A percentile compares a stretch with the other conserved stretches of the same genome.
These are phyloP conservation scores for Amblyornis subalaris DNA, from an alignment of 2,113 vertebrate species.

Conservation along the genomic window DNA sequence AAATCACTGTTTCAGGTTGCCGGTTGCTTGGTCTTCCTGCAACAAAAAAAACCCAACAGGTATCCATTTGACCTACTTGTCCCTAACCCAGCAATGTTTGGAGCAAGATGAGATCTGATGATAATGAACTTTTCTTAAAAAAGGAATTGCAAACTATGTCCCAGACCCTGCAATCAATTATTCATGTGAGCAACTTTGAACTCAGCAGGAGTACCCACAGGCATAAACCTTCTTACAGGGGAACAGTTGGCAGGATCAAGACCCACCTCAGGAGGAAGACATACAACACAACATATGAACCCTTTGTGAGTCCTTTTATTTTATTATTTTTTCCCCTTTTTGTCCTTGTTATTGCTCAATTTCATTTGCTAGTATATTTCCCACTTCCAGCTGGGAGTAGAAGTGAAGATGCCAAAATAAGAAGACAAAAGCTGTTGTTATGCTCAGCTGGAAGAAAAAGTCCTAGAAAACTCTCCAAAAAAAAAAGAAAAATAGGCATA, in stretches of 20 bases:
- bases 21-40: not conserved
- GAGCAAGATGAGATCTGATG: conserved; percentile 27
- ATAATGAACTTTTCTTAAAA: conserved; percentile 55
- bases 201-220: conserved; percentile 56
- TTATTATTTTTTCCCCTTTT: conserved; percentile 4
- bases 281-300: conserved; percentile 37
- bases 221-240: conserved; percentile 55
- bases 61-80: conserved; percentile 31
- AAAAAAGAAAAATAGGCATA: not conserved
- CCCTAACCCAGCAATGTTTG: not conserved
- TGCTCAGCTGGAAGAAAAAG: not conserved
- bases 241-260: conserved; percentile 58
- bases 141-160: conserved; percentile 37
- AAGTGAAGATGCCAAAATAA: conserved; percentile 19
- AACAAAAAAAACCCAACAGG: not conserved
- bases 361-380: conserved; percentile 22
- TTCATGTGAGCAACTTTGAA: conserved; percentile 62
- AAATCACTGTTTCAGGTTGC: not conserved
- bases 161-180: conserved; percentile 58
- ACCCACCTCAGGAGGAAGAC: conserved; percentile 47
- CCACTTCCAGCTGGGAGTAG: conserved; percentile 25
- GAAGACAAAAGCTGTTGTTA: conserved; percentile 27
- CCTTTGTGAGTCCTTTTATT: conserved; percentile 19
- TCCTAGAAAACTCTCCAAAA: not conserved
- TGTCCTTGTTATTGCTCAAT: conserved; percentile 32